A percentile compares a stretch with the other conserved stretches of the same genome.
These are phyloP conservation scores for Polymixis flavicincta DNA, from an alignment of 2,888 invertebrate genomes.

Conservation along the genomic window DNA sequence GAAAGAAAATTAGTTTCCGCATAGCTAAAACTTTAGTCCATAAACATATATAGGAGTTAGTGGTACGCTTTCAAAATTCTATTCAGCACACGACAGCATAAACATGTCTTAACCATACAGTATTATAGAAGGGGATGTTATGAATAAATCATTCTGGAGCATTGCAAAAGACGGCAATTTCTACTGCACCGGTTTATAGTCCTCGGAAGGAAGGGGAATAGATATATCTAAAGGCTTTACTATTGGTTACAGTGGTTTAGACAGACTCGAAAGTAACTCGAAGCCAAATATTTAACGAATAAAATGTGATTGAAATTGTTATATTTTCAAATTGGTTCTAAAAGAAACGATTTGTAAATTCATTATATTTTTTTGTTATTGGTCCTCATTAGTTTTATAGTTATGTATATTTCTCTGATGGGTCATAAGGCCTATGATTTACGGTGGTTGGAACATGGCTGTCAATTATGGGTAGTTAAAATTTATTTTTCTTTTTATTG, in stretches of 20 bases:
- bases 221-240: slow-evolving; percentile 64
- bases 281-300: too few species aligned
- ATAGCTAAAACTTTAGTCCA: slow-evolving; percentile 59
- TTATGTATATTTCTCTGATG: neutral
- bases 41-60: slow-evolving; percentile 63
- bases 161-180: slow-evolving; percentile 78
- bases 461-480: neutral
- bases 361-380: neutral
- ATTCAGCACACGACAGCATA: slow-evolving; percentile 62
- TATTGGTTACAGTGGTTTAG: slow-evolving; percentile 32
- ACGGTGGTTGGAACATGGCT: neutral
- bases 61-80: slow-evolving; percentile 64
- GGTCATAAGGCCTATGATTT: neutral
- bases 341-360: too few species aligned
- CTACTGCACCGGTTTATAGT: slow-evolving; percentile 75
- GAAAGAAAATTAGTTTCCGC: slow-evolving; percentile 65
- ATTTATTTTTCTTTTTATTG: neutral
- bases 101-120: slow-evolving; percentile 66
- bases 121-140: slow-evolving; percentile 71
- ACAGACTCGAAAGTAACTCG: slow-evolving; percentile 33
- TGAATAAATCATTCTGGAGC: slow-evolving; percentile 79
- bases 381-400: neutral
- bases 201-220: slow-evolving; percentile 70
- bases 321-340: too few species aligned
- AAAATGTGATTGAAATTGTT: too few species aligned